Percentiles rank a stretch among this genome's conserved stretches.
These are phyloP conservation scores for Nothura maculosa DNA, from an alignment of 2,797 vertebrate species.

Conservation along the genomic window DNA sequence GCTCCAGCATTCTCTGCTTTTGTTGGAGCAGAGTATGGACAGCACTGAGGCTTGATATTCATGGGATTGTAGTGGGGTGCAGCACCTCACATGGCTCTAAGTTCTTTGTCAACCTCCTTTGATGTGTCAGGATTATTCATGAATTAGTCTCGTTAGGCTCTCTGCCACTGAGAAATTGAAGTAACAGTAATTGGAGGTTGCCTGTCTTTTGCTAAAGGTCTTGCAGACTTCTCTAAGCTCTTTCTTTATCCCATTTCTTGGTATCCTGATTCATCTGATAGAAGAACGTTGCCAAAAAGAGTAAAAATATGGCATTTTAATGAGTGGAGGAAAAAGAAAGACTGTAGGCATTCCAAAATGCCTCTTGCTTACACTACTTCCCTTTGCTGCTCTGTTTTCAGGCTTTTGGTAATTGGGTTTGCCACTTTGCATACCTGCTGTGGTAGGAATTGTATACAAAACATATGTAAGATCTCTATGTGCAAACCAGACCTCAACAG, in stretches of 20 bases:
- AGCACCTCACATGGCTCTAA: neutral
- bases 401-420: neutral
- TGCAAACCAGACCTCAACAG: neutral
- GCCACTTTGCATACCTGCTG: neutral
- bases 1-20: neutral
- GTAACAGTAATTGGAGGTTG: neutral
- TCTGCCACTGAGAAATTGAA: neutral
- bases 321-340: neutral
- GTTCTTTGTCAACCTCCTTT: neutral
- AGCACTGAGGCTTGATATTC: accelerated
- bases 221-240: neutral
- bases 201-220: neutral
- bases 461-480: neutral
- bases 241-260: neutral
- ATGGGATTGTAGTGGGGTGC: neutral
- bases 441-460: neutral
- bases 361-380: accelerated
- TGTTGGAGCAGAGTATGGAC: neutral
- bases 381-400: neutral
- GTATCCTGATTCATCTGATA: neutral
- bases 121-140: neutral
- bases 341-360: neutral
- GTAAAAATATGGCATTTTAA: neutral
- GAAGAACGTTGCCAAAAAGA: neutral
- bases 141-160: neutral